Evolutionary conservation across 2,797 vertebrate genomes (phyloP).

Genomic region (Acrossocheilus fasciatus): DNA sequence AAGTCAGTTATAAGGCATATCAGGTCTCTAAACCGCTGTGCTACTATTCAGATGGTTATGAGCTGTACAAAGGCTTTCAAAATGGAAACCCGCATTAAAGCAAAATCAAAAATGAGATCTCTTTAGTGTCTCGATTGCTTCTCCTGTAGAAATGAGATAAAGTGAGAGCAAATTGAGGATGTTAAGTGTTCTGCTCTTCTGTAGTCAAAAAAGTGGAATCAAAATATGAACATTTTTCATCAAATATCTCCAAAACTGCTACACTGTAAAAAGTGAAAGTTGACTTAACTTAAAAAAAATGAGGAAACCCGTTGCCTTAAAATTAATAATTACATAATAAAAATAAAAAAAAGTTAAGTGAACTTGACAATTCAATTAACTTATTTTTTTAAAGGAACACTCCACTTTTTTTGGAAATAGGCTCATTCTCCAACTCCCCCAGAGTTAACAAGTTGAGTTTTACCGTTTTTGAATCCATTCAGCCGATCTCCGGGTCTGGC

Average conservation of each 20-base stretch:
- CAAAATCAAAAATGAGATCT: slow-evolving; percentile 1
- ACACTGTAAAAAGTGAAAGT: too few relatives aligned
- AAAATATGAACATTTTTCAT: background rate
- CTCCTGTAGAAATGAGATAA: background rate
- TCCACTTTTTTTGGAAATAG: too few relatives aligned
- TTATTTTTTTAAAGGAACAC: too few relatives aligned
- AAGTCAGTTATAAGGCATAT: slow-evolving; percentile 29
- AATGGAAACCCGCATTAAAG: slow-evolving; percentile 6
- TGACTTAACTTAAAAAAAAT: too few relatives aligned
- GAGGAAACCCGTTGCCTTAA: too few relatives aligned
- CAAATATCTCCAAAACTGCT: background rate
- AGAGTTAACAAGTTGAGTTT: too few relatives aligned
- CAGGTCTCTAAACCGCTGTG: background rate
- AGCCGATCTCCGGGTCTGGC: too few relatives aligned
- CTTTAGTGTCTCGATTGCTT: background rate
- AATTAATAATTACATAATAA: too few relatives aligned
- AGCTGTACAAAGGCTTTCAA: background rate
- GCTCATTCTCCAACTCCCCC: too few relatives aligned
- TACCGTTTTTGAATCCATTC: too few relatives aligned
- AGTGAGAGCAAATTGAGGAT: background rate
- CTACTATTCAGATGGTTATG: slow-evolving; percentile 4
- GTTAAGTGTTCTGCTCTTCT: background rate
- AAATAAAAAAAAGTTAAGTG: too few relatives aligned
- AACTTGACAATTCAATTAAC: too few relatives aligned
- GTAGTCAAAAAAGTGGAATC: background rate